phyloP scores from a whole-genome alignment of 2,888 invertebrate genomes.

The Anthrax anthrax region DNA sequence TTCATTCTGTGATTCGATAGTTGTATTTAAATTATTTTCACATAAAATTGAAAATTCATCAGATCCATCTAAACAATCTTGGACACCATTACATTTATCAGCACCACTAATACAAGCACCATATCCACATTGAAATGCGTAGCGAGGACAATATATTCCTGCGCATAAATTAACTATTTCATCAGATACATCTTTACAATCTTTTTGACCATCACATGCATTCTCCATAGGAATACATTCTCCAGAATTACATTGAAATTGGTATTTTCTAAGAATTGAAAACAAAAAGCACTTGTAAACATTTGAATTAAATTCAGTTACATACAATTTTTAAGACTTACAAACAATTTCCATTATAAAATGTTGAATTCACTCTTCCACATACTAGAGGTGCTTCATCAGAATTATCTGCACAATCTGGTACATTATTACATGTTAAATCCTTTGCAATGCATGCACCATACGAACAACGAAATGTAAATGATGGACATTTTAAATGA shows the following conservation, averaged over 20 bases:
- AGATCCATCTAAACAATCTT: constrained; percentile 21
- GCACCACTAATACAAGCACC: constrained; percentile 19
- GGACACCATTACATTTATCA: constrained; percentile 15
- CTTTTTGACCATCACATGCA: constrained; percentile 30
- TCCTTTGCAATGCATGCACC: constrained; percentile 45
- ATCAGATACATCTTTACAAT: constrained; percentile 20
- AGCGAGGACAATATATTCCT: constrained; percentile 14
- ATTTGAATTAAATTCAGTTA: too few species aligned
- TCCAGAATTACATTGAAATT: constrained; percentile 12
- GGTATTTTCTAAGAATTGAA: not conserved
- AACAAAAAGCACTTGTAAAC: too few species aligned
- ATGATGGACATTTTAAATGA: constrained; percentile 34
- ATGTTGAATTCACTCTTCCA: not conserved
- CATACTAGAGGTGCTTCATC: constrained; percentile 10
- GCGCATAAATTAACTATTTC: constrained; percentile 17
- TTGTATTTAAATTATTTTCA: too few species aligned
- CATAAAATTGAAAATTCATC: constrained; percentile 19
- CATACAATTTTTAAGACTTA: too few species aligned
- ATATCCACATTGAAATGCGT: constrained; percentile 22
- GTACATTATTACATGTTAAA: constrained; percentile 31
- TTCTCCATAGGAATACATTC: constrained; percentile 14
- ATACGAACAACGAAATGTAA: constrained; percentile 45
- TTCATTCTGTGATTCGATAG: too few species aligned
- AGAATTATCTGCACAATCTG: constrained; percentile 12
- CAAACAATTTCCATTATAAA: constrained; percentile 10